Percentiles rank a stretch among this genome's conserved stretches.
Evolutionary conservation across 2,797 vertebrate genomes (phyloP).

Genomic region (Sus cebifrons): DNA sequence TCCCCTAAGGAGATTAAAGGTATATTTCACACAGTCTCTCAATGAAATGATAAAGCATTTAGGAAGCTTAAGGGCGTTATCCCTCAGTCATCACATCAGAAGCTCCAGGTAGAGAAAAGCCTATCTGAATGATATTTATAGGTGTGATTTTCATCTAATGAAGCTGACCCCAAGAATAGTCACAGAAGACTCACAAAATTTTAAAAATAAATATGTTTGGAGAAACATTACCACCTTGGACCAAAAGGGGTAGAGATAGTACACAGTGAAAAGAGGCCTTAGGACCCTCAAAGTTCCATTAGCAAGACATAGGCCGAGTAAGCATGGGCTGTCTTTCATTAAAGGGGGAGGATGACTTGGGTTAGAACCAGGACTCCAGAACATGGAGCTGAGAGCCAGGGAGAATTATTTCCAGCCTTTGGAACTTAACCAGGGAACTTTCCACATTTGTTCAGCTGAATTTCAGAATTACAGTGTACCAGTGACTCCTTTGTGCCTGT

Average conservation of each 20-base stretch:
- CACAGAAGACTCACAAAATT: background rate
- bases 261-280: background rate
- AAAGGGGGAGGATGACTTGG: background rate
- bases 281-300: background rate
- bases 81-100: background rate
- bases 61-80: background rate
- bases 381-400: background rate
- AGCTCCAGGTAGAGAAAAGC: background rate
- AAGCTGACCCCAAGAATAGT: background rate
- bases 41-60: conserved; percentile 1
- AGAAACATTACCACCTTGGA: background rate
- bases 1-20: background rate
- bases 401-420: background rate
- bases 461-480: conserved; percentile 49
- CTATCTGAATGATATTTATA: conserved; percentile 4
- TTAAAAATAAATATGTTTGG: background rate
- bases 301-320: background rate
- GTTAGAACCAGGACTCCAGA: background rate
- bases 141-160: background rate
- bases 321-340: background rate
- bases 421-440: background rate
- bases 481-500: background rate
- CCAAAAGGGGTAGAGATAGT: background rate
- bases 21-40: background rate
- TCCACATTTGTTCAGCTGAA: conserved; percentile 22